phyloP scores from a whole-genome alignment of 2,888 invertebrate genomes.

The Aproaerema taeniolella region DNA sequence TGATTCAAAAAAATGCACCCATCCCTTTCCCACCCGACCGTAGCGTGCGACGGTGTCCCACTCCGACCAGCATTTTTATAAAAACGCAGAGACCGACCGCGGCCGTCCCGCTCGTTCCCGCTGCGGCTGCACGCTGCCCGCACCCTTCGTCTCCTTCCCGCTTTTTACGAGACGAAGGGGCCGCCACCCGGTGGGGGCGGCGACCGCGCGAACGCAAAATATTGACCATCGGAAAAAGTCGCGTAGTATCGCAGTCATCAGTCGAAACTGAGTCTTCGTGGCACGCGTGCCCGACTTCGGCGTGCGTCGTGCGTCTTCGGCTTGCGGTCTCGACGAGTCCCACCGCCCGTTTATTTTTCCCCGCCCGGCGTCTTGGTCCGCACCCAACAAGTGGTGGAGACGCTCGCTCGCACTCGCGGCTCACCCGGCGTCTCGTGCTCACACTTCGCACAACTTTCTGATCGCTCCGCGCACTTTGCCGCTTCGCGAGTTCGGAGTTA shows the following conservation, averaged over 20 bases:
- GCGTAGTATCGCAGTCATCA: conserved; percentile 78
- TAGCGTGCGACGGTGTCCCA: conserved; percentile 46
- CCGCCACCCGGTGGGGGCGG: conserved; percentile 67
- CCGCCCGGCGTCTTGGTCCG: conserved; percentile 64
- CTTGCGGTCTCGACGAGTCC: conserved; percentile 62
- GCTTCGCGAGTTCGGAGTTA: conserved; percentile 36
- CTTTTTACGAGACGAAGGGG: conserved; percentile 78
- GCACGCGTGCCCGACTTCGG: conserved; percentile 68
- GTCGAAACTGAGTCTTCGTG: conserved; percentile 73
- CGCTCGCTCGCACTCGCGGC: conserved; percentile 44
- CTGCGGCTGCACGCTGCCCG: conserved; percentile 57
- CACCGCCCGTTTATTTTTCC: conserved; percentile 61
- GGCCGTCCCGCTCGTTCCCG: conserved; percentile 72
- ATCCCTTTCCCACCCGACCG: conserved; percentile 56
- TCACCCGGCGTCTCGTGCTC: conserved; percentile 64
- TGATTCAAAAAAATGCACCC: conserved; percentile 73
- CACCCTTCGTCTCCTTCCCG: conserved; percentile 76
- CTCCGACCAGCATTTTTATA: conserved; percentile 71
- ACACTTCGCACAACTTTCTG: conserved; percentile 65
- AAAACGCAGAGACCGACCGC: conserved; percentile 75
- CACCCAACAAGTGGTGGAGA: conserved; percentile 72
- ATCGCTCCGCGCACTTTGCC: conserved; percentile 56
- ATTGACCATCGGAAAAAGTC: conserved; percentile 79
- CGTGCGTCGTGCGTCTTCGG: conserved; percentile 72
- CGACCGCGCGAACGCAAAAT: conserved; percentile 77